Evolutionary conservation across 2,113 vertebrate species (phyloP), one percentile per base, ranked within the genome.

Genomic region (Trichomycterus rosablanca): DNA sequence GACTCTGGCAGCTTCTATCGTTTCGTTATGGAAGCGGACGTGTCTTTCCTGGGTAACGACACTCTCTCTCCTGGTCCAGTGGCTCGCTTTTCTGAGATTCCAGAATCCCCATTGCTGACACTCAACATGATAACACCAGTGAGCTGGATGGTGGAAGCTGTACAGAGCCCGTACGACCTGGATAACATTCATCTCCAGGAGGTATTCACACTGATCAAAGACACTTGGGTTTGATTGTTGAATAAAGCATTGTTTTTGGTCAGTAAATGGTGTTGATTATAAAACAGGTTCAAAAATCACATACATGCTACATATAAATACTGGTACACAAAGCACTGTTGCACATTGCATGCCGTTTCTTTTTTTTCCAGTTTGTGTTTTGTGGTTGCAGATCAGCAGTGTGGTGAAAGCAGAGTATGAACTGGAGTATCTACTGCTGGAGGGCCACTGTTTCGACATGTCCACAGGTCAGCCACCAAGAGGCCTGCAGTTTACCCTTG

Each of bases 81-180:
- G 54, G 95, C 95, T 62, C 90, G 86, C 66, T 98, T 98, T 68
- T 24, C 81, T n/a, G 93, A 94, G 55, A 80, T 98, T 71, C 93
- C 95, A 34, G 92, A 98, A 71, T 90, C 92, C 0, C 86, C 82
- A 0, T 88, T 98, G 40, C 83, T 98, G 54, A 98, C 93, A 9
- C 84, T 98, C 23, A 97, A 95, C 65, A 90, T 98, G 93, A 92
- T 95, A 65, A 97, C 92, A 61, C 94, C 96, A 6, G 93, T 97
- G 77, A 89, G 90, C 81, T 98, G 96, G 96, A 79, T 98, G 79
- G 92, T 98, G 63, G 91, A 95, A 84, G 88, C 83, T 6, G 89
- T 97, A 1, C 80, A 81, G 70, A 97, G 92, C 80, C 88, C 87
- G 18, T 88, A 91, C 67, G 96, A 98, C 83, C 88, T 97, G 1